Conservation (phyloP, 2,797 vertebrate species). For the Tenualosa thibaudeaui region DNA sequence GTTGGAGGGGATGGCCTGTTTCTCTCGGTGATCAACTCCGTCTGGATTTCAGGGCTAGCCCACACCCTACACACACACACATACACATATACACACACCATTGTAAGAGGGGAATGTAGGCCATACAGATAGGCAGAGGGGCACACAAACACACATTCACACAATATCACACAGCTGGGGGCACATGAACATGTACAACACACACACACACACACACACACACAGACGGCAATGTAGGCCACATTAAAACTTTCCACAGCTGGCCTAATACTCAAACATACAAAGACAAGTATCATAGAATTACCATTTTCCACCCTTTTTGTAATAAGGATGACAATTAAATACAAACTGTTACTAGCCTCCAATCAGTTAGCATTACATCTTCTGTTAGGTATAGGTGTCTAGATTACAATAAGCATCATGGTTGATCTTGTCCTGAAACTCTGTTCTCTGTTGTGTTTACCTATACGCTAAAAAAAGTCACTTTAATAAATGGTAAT, state of each 20-base stretch:
- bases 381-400: too few relatives aligned
- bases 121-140: conserved; percentile 2
- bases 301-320: too few relatives aligned
- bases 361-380: too few relatives aligned
- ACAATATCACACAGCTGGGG: background rate
- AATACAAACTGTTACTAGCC: too few relatives aligned
- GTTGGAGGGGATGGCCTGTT: background rate
- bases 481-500: too few relatives aligned
- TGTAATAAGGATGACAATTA: too few relatives aligned
- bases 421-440: too few relatives aligned
- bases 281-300: background rate
- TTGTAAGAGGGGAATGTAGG: conserved; percentile 5
- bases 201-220: background rate
- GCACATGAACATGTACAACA: conserved; percentile 5
- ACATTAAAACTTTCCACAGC: background rate
- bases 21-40: conserved; percentile 3
- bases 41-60: background rate
- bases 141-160: conserved; percentile 9
- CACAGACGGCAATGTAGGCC: background rate
- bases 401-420: too few relatives aligned
- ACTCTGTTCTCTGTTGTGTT: too few relatives aligned
- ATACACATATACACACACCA: background rate
- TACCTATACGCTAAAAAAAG: too few relatives aligned
- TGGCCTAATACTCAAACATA: background rate
- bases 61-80: conserved; percentile 7